A percentile compares a stretch with the other conserved stretches of the same genome.
phyloP scores from a whole-genome alignment of 1,140 invertebrate genomes.

The Trachymyrmex septentrionalis region DNA sequence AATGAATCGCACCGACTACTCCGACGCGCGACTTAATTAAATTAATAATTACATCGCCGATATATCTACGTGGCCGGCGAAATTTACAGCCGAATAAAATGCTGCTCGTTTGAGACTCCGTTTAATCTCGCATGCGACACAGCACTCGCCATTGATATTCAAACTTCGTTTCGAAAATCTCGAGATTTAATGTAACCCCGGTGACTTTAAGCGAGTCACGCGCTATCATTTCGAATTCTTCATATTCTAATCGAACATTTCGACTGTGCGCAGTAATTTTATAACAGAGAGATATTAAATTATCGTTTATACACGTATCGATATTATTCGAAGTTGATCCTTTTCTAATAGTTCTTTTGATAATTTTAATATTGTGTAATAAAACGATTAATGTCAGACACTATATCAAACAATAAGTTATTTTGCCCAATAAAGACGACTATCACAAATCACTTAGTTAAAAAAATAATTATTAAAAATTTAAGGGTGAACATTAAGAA shows the following conservation, averaged over 20 bases:
- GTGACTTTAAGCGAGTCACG: conserved; percentile 32
- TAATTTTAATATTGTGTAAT: neutral
- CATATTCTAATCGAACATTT: conserved; percentile 31
- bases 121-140: conserved; percentile 38
- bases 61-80: conserved; percentile 24
- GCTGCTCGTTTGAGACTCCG: conserved; percentile 17
- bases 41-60: conserved; percentile 54
- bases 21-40: conserved; percentile 30
- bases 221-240: conserved; percentile 20
- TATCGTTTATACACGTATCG: neutral
- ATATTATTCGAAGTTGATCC: conserved; percentile 3
- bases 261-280: conserved; percentile 22
- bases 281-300: conserved; percentile 9
- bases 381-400: neutral
- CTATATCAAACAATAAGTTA: neutral
- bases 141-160: conserved; percentile 35
- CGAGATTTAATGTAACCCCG: conserved; percentile 38
- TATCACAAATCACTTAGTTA: neutral
- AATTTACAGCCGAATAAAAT: conserved; percentile 58
- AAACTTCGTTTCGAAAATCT: conserved; percentile 50
- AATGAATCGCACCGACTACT: conserved; percentile 14
- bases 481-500: neutral
- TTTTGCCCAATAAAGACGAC: neutral
- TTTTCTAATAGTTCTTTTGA: neutral
- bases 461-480: neutral